Conservation (phyloP, 2,797 vertebrate genomes). For the Schizopygopsis pylzovi region DNA sequence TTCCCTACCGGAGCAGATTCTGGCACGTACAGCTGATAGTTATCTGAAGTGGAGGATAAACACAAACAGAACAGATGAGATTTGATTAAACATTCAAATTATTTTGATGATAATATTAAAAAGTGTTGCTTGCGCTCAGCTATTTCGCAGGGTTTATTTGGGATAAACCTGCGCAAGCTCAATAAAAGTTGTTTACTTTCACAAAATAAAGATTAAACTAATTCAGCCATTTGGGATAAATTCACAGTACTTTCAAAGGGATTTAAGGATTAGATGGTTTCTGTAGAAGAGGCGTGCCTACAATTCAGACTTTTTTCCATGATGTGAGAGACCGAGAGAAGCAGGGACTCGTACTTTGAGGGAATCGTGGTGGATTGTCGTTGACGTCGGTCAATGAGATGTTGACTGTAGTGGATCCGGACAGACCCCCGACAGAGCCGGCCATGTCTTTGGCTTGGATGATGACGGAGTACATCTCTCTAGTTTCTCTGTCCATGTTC, state of each 20-base stretch:
- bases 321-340: neutral
- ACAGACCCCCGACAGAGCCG: slow-evolving; percentile 90
- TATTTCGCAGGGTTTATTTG: slow-evolving; percentile 32
- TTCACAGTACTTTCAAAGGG: slow-evolving; percentile 21
- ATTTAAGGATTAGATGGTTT: slow-evolving; percentile 22
- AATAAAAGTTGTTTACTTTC: slow-evolving; percentile 38
- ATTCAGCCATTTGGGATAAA: slow-evolving; percentile 6
- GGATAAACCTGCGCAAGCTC: slow-evolving; percentile 27
- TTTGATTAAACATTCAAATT: slow-evolving; percentile 23
- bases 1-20: slow-evolving; percentile 90
- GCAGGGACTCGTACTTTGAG: slow-evolving; percentile 82
- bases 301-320: neutral
- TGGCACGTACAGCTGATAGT: slow-evolving; percentile 91
- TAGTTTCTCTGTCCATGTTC: slow-evolving; percentile 91
- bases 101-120: slow-evolving; percentile 6
- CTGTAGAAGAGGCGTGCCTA: neutral
- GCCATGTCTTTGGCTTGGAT: slow-evolving; percentile 98
- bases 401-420: slow-evolving; percentile 91
- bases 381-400: slow-evolving; percentile 92
- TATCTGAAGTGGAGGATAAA: slow-evolving; percentile 76
- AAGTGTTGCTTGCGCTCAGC: slow-evolving; percentile 14
- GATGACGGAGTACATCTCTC: slow-evolving; percentile 88
- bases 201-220: slow-evolving; percentile 20
- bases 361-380: slow-evolving; percentile 92
- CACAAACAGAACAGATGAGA: slow-evolving; percentile 23